Conservation (phyloP, 2,888 invertebrate genomes). For the Caenorhabditis auriculariae region DNA sequence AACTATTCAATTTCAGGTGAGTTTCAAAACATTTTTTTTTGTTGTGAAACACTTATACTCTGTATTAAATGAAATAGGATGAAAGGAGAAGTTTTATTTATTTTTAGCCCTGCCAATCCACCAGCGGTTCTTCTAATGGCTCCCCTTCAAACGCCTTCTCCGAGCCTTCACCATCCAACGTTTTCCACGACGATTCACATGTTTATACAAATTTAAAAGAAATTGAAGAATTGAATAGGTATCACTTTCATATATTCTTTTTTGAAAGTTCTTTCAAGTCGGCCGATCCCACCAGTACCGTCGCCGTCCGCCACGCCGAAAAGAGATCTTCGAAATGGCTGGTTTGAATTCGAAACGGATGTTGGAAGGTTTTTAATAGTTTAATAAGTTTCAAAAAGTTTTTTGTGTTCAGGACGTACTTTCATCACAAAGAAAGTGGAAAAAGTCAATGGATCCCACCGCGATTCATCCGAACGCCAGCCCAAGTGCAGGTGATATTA, state of each 20-base stretch:
- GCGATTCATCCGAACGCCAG: slow-evolving; percentile 44
- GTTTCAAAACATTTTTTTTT: no score
- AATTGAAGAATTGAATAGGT: slow-evolving; percentile 47
- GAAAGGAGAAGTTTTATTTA: no score
- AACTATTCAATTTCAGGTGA: no score
- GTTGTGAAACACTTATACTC: no score
- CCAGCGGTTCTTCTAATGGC: no score
- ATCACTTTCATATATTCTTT: background rate
- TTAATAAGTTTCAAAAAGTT: background rate
- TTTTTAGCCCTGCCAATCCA: no score
- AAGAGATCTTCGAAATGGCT: slow-evolving; percentile 52
- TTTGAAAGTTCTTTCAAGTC: slow-evolving; percentile 9
- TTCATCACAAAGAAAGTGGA: slow-evolving; percentile 48
- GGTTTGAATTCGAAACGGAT: slow-evolving; percentile 55
- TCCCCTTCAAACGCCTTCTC: no score
- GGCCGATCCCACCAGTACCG: slow-evolving; percentile 48
- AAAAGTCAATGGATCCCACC: slow-evolving; percentile 60
- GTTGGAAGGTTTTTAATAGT: slow-evolving; percentile 41
- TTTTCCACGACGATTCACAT: slow-evolving; percentile 28
- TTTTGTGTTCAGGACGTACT: slow-evolving; percentile 30
- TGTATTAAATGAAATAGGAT: no score
- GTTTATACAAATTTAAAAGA: slow-evolving; percentile 58
- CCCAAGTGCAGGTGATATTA: slow-evolving; percentile 34
- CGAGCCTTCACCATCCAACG: no score
- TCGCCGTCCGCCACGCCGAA: slow-evolving; percentile 28